Evolutionary conservation across 2,888 invertebrate species (phyloP), one percentile per base, ranked within the genome.

Genomic region (Drosophila maculinotata): DNA sequence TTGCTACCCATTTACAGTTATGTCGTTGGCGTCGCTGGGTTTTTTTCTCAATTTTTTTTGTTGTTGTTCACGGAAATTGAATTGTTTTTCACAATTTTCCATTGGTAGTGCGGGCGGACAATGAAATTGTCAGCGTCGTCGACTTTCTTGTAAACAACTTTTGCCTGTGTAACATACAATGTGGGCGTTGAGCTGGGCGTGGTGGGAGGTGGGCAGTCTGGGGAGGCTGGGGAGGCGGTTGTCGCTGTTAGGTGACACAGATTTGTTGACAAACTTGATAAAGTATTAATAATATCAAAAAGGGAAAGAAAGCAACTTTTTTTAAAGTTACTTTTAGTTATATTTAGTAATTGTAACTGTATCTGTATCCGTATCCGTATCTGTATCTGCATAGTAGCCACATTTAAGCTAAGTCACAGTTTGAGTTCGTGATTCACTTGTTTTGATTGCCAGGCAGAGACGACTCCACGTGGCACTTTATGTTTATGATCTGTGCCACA

Each of bases 121-220:
- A 62, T 63, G 71, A 75, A 76, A 72, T 76, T 76, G 68, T 60
- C 67, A 67, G 47, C 63, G 63, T 42, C 42, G 76, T 64, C 71
- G 56, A 73, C 48, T 79, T 76, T 64, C 82, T 76, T 69, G 87
- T 87, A 84, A 81, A 81, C 81, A 81, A 80, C 65, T 84, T 79
- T 75, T 81, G 30, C 45, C 58, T 36, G 41, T 62, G 28, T 44
- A 53, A 51, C 42, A 62, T 28, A 38, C 28, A 28, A 12, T 26
- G 7, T 15, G 26, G 15, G 5, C 7, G 17, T 20, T 20, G 20
- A 20, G 20, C 4, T 6, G 10, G 14, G 2, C 3, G 0, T 1
- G 10, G 8, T 5, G 8, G 2, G 9, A 33, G 8, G 10, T 10
- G 12, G 6, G 9, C 7, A 6, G n/a, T n/a, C n/a, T n/a, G n/a